Evolutionary conservation across 37 sponge, comb jelly and placozoan genomes (phyloP), one percentile per base, ranked within the genome.

Genomic region (Haliclona indistincta): DNA sequence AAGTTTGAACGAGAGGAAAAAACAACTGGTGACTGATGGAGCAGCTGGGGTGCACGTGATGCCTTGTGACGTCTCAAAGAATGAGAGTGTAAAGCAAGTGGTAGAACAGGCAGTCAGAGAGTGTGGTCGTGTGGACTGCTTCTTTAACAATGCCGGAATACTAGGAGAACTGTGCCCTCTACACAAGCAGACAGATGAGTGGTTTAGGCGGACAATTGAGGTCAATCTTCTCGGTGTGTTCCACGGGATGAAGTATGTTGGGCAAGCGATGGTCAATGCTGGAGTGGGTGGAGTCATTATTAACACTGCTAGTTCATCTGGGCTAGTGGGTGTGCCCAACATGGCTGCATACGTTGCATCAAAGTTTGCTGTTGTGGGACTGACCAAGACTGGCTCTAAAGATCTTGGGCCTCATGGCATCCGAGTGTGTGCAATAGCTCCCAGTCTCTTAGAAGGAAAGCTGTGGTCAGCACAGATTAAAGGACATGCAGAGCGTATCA

Each of bases 291-390:
- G 91, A 0, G 91, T 87, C 17, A 95, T 95, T 49, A 85, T 90
- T 52, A 95, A 95, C 79, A 84, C 88, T 19, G 85, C 96, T 3
- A 90, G 91, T 35, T 52, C 91, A 30, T 91, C 96, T 29, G 96
- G 96, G 8, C 60, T 95, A 37, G 45, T 80, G 1, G 91, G 91
- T 0, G 75, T 86, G 1, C 77, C 83, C 5, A 81, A 91, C 54
- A 95, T 95, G 96, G 79, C 67, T 13, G 91, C 91, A 0, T 95
- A 95, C 64, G 75, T 89, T 15, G 86, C 91, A 11, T 95, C 96
- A 0, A 95, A 95, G 67, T 69, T 65, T 74, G 96, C 89, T 23
- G 91, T 95, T 2, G 78, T 95, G 2, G 96, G 91, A 0, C 70
- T 94, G 74, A 89, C 90, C 2, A 85, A 82, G 36, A 76, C 84